Percentiles rank a stretch among this genome's conserved stretches.
Conservation (phyloP, 2,113 vertebrate genomes). For the Glaucidium brasilianum region DNA sequence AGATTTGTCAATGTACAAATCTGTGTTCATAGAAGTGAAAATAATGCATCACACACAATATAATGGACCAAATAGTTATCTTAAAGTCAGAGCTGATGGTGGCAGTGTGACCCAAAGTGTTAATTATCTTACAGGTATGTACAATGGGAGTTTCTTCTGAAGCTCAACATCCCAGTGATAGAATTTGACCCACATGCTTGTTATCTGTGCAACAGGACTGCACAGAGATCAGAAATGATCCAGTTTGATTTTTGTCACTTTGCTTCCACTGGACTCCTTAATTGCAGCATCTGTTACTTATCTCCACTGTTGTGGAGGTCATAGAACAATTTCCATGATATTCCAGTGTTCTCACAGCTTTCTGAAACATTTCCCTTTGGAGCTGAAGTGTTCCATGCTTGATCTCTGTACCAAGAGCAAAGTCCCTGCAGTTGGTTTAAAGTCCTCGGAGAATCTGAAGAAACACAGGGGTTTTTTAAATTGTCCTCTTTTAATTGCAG, state of each 20-base stretch:
- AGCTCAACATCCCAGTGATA: neutral
- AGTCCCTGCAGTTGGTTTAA: neutral
- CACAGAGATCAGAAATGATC: neutral
- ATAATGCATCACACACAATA: neutral
- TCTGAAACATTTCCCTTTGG: neutral
- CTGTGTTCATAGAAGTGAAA: neutral
- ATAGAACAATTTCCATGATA: neutral
- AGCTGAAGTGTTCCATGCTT: neutral
- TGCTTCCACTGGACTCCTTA: neutral
- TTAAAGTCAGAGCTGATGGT: neutral
- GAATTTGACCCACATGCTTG: neutral
- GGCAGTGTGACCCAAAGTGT: neutral
- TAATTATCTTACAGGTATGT: neutral
- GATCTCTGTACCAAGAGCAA: neutral
- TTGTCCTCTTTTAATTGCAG: neutral
- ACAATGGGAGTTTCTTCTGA: neutral
- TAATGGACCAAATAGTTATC: neutral
- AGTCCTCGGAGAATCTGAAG: neutral
- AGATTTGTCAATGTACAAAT: neutral
- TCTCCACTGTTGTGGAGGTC: neutral
- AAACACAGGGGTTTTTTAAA: neutral
- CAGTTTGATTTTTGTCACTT: neutral
- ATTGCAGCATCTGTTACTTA: neutral
- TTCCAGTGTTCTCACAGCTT: neutral
- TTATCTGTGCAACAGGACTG: neutral